Base-by-base conservation (phyloP, 2,888 invertebrate species). In the Hymenopus coronatus region DNA sequence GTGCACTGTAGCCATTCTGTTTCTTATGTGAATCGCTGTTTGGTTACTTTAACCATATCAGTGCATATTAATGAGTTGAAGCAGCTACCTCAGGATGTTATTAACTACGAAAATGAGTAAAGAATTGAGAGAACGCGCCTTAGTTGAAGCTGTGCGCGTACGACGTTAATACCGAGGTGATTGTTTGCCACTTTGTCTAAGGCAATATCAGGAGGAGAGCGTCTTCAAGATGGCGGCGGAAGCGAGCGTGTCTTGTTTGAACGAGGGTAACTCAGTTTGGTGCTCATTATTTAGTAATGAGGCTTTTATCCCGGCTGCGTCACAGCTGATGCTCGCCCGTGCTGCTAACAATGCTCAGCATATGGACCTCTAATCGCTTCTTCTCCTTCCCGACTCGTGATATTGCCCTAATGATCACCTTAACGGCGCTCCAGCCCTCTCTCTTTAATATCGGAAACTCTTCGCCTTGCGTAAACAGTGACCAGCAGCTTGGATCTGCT, bases 201-300 rank as follows among this genome's bases (percentile, higher is more conserved):
- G 54, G 54, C 54, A 70, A 70, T 70, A 70, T 70, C 54, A 70
- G 54, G 54, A 70, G 54, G 54, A 70, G 54, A 70, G 54, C 54
- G 54, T 70, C 54, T 70, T 70, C 54, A 70, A 70, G 54, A 70
- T 70, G 54, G 54, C 54, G 54, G 54, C 54, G 54, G 54, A 70
- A 70, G 54, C 54, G 54, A 70, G 54, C 54, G 54, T 70, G 54
- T 70, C 54, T 70, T 70, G 54, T 70, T 70, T 70, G 54, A 70
- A 70, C 54, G 88, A 70, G 88, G 88, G 85, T 88, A 88, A 89
- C 89, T 88, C 70, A 89, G 89, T 89, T 90, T 90, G 88, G 85
- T 86, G 90, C 89, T 90, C 90, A 90, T 90, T 89, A 90, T 90
- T 90, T 90, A 90, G 90, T 90, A 89, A 90, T 84, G 89, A 90